Percentiles rank a stretch among this genome's conserved stretches.
Evolutionary conservation across 2,797 vertebrate genomes (phyloP).

Genomic region (Ptychadena robeensis): DNA sequence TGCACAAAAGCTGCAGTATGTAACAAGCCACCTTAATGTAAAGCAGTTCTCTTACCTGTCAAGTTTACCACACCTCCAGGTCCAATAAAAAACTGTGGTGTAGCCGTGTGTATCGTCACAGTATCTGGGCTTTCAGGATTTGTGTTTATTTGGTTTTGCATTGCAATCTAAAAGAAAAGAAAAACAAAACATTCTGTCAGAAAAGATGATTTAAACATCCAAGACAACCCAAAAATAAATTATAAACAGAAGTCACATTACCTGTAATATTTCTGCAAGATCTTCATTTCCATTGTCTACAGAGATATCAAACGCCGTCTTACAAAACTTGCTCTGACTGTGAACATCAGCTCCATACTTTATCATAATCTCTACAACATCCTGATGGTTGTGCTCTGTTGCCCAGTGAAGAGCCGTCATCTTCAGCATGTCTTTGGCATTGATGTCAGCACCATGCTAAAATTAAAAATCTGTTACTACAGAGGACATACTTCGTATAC

Average conservation of each 20-base stretch:
- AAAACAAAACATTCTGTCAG: not conserved
- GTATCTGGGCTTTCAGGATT: conserved; percentile 86
- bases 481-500: not conserved
- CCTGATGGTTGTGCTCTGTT: conserved; percentile 84
- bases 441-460: conserved; percentile 87
- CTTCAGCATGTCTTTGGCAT: conserved; percentile 89
- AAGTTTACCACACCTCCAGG: conserved; percentile 85
- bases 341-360: conserved; percentile 87
- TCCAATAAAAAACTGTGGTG: conserved; percentile 86
- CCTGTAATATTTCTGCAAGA: conserved; percentile 86
- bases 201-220: not conserved
- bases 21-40: too few relatives aligned
- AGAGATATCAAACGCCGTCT: conserved; percentile 86
- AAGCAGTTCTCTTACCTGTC: conserved; percentile 77
- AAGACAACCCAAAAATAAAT: not conserved
- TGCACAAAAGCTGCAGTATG: too few relatives aligned
- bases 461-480: conserved; percentile 52
- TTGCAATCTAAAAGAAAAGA: conserved; percentile 79
- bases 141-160: conserved; percentile 91
- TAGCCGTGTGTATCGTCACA: conserved; percentile 84
- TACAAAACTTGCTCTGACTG: conserved; percentile 87
- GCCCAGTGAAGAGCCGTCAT: conserved; percentile 91
- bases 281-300: conserved; percentile 85
- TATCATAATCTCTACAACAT: conserved; percentile 85
- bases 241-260: conserved; percentile 69